Evolutionary conservation across 53 echinoderm and acorn worm species (phyloP).

Genomic region (Zoroaster sp.): DNA sequence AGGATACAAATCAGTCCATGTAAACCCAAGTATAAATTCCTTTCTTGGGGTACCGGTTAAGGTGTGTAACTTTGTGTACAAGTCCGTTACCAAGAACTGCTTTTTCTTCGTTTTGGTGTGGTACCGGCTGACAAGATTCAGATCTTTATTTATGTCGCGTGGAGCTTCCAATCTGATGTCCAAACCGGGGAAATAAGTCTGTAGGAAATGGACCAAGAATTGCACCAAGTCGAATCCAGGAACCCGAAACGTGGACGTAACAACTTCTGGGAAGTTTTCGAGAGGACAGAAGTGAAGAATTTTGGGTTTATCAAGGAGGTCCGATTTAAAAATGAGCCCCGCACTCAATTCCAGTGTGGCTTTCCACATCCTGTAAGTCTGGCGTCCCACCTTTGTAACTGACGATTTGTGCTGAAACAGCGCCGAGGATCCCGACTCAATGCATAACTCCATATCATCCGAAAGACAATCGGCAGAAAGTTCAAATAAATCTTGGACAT

Average conservation of each 20-base stretch:
- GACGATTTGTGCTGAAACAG: slow-evolving; percentile 26
- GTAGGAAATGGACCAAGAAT: slow-evolving; percentile 48
- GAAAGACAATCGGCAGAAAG: slow-evolving; percentile 43
- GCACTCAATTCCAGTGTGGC: slow-evolving; percentile 63
- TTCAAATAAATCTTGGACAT: slow-evolving; percentile 50
- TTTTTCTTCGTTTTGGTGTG: slow-evolving; percentile 74
- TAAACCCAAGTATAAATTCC: slow-evolving; percentile 79
- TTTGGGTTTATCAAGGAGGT: slow-evolving; percentile 59
- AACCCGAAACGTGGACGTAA: slow-evolving; percentile 45
- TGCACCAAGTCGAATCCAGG: slow-evolving; percentile 36
- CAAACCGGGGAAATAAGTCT: slow-evolving; percentile 75
- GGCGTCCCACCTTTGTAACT: slow-evolving; percentile 72
- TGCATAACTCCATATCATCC: background rate
- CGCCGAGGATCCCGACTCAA: background rate
- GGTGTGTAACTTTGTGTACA: slow-evolving; percentile 72
- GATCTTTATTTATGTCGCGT: slow-evolving; percentile 39
- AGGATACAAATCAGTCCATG: slow-evolving; percentile 97
- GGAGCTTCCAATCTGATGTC: slow-evolving; percentile 50
- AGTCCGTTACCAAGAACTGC: slow-evolving; percentile 81
- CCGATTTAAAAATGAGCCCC: slow-evolving; percentile 55
- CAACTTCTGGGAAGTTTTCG: slow-evolving; percentile 55
- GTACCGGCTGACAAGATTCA: slow-evolving; percentile 49
- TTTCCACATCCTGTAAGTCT: slow-evolving; percentile 95
- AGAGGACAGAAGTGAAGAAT: slow-evolving; percentile 77
- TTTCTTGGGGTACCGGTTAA: slow-evolving; percentile 28